A percentile compares a stretch with the other conserved stretches of the same genome.
phyloP scores from a whole-genome alignment of 2,113 vertebrate genomes.

The Protomyctophum bolini region DNA sequence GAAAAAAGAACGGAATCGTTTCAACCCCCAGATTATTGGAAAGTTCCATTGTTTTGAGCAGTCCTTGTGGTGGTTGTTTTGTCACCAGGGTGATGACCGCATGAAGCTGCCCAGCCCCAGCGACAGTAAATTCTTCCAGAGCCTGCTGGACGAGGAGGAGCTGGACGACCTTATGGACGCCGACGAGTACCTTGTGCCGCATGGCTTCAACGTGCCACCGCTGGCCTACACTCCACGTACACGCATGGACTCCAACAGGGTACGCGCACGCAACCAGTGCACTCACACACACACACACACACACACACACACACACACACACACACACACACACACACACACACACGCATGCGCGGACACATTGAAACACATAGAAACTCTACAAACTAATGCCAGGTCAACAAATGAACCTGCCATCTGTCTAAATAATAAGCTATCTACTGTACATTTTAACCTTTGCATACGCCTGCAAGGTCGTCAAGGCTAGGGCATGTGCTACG shows the following conservation, averaged over 20 bases:
- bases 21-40: no score
- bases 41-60: no score
- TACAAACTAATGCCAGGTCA: no score
- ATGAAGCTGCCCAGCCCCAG: conserved; percentile 97
- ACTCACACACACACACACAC: neutral
- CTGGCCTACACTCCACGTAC: conserved; percentile 90
- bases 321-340: neutral
- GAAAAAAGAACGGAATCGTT: no score
- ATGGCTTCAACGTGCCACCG: conserved; percentile 91
- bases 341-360: neutral
- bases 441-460: no score
- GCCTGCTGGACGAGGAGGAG: conserved; percentile 95
- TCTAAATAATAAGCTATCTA: no score
- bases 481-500: no score
- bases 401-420: no score
- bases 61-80: no score
- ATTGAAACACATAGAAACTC: no score
- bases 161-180: conserved; percentile 98
- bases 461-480: no score
- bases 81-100: conserved; percentile 83
- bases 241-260: conserved; percentile 90
- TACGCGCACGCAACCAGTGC: conserved; percentile 44
- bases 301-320: neutral
- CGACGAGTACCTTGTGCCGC: conserved; percentile 96
- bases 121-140: conserved; percentile 99